phyloP scores from a whole-genome alignment of 2,888 invertebrate species.

The Apotomis betuletana region DNA sequence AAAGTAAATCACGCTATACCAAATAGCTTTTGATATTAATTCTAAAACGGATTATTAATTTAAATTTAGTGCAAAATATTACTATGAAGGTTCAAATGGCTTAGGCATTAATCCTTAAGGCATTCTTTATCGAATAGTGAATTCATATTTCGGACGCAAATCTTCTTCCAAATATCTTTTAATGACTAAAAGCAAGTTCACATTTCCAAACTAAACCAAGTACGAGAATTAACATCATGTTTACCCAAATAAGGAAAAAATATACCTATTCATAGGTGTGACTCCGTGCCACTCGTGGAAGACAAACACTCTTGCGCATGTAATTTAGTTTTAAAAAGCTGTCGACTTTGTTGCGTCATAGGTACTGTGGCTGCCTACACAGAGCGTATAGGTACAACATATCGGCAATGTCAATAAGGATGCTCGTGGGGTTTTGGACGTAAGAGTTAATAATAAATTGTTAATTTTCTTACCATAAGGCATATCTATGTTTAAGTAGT shows the following conservation, averaged over 20 bases:
- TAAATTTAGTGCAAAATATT: too few species aligned
- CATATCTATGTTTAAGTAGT: too few species aligned
- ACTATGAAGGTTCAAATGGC: too few species aligned
- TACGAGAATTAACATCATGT: conserved; percentile 55
- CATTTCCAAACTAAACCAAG: conserved; percentile 21
- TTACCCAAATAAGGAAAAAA: conserved; percentile 51
- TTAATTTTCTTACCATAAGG: background rate
- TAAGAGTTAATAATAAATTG: background rate
- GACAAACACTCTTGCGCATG: conserved; percentile 44
- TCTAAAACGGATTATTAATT: too few species aligned
- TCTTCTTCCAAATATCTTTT: background rate
- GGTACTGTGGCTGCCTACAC: background rate
- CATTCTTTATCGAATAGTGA: too few species aligned
- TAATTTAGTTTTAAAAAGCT: conserved; percentile 44
- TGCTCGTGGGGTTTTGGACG: background rate
- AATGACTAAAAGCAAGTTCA: background rate
- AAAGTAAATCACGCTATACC: too few species aligned
- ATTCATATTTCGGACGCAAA: background rate
- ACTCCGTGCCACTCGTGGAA: conserved; percentile 47
- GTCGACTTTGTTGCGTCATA: conserved; percentile 39
- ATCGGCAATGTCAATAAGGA: conserved; percentile 35
- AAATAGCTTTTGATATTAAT: too few species aligned
- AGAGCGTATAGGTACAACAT: background rate
- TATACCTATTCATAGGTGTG: conserved; percentile 53
- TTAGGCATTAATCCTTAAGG: too few species aligned